Conservation (phyloP, 2,888 invertebrate genomes). For the Lingula anatina region DNA sequence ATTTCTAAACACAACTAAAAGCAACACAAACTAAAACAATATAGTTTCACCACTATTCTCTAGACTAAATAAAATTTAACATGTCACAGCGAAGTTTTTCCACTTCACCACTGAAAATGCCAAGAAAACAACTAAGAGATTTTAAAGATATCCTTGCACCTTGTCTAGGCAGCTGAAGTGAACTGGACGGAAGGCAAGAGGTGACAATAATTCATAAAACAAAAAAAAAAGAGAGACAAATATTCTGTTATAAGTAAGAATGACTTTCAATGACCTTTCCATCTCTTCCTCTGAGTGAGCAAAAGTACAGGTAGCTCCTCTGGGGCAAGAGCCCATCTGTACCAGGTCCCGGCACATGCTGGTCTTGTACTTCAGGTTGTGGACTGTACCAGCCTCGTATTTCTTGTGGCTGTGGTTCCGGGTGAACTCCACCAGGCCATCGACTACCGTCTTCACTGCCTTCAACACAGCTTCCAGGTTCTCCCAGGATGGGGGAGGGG, state of each 20-base stretch:
- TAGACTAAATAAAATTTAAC: too few species aligned
- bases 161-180: too few species aligned
- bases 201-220: too few species aligned
- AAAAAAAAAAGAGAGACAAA: not conserved
- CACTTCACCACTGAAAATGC: not conserved
- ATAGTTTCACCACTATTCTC: too few species aligned
- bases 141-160: too few species aligned
- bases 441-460: slow-evolving; percentile 59
- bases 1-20: too few species aligned
- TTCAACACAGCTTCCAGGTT: slow-evolving; percentile 33
- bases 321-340: slow-evolving; percentile 74
- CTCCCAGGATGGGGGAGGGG: slow-evolving; percentile 48
- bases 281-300: slow-evolving; percentile 87
- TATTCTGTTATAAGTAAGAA: not conserved
- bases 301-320: slow-evolving; percentile 83
- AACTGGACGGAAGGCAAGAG: too few species aligned
- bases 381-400: slow-evolving; percentile 32
- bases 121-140: too few species aligned
- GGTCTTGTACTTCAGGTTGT: slow-evolving; percentile 69
- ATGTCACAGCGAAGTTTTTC: not conserved
- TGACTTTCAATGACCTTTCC: slow-evolving; percentile 68
- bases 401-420: slow-evolving; percentile 64
- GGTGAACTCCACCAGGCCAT: slow-evolving; percentile 72
- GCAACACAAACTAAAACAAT: too few species aligned
- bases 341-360: slow-evolving; percentile 83